Conservation (phyloP, 1,140 invertebrate genomes). For the Mycetomoellerius zeteki region DNA sequence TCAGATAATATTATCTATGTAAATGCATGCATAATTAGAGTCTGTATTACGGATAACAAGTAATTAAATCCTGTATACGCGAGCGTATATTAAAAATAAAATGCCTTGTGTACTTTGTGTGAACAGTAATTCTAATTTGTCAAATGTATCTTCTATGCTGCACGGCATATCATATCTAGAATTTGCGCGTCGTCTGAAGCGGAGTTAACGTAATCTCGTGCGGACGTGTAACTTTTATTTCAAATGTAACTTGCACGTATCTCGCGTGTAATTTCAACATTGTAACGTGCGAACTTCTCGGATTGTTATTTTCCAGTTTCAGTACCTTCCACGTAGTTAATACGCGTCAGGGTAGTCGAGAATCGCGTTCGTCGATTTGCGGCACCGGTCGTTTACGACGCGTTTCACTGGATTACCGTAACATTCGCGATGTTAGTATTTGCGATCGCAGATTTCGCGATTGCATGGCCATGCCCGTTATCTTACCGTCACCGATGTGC, state of each 20-base stretch:
- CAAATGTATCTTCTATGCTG: neutral
- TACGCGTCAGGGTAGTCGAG: neutral
- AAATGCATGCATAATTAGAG: neutral
- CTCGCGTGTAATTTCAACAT: conserved; percentile 47
- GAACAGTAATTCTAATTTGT: conserved; percentile 1
- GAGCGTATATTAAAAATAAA: neutral
- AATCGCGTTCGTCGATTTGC: conserved; percentile 12
- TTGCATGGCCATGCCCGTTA: conserved; percentile 36
- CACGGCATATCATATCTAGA: neutral
- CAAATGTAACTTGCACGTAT: conserved; percentile 32
- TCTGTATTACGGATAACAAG: neutral
- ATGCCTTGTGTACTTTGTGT: neutral
- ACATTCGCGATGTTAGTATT: neutral
- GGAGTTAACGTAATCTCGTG: conserved; percentile 42
- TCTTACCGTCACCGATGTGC: conserved; percentile 29
- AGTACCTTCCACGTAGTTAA: neutral
- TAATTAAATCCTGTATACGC: neutral
- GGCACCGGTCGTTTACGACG: neutral
- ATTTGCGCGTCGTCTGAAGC: conserved; percentile 23
- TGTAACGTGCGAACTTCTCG: conserved; percentile 20
- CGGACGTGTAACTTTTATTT: conserved; percentile 45
- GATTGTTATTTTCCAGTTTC: conserved; percentile 35
- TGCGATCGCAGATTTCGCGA: conserved; percentile 1
- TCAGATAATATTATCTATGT: neutral
- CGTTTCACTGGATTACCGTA: neutral